Percentiles rank a stretch among this genome's conserved stretches.
These are phyloP conservation scores for Campoplex nolae DNA, from an alignment of 2,888 invertebrate species.

Conservation along the genomic window DNA sequence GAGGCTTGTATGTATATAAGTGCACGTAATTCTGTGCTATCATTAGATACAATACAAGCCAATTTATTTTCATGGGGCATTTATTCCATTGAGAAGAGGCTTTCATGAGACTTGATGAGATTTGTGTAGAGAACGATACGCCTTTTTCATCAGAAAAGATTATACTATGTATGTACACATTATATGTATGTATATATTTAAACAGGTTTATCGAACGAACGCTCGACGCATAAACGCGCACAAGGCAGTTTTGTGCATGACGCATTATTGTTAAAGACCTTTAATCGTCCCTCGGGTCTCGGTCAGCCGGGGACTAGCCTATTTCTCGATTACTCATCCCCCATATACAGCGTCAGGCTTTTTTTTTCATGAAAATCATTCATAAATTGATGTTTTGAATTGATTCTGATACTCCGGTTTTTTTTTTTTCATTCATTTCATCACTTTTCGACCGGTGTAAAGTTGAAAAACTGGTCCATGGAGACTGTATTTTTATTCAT, in stretches of 20 bases:
- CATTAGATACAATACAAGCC: conserved; percentile 78
- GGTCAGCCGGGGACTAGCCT: conserved; percentile 26
- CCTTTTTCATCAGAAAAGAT: conserved; percentile 51
- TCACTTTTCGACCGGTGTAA: too few species aligned
- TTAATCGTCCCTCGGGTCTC: conserved; percentile 49
- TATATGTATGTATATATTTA: neutral
- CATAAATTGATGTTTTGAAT: neutral
- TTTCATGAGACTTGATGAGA: conserved; percentile 72
- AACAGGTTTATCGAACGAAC: conserved; percentile 38
- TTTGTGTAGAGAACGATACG: conserved; percentile 40
- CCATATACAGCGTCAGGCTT: neutral
- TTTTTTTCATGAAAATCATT: neutral
- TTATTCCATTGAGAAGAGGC: conserved; percentile 75
- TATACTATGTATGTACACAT: neutral
- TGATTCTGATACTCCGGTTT: neutral
- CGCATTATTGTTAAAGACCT: conserved; percentile 60
- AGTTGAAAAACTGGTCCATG: too few species aligned
- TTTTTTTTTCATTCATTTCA: neutral
- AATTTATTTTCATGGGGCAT: conserved; percentile 75
- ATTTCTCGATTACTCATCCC: conserved; percentile 34
- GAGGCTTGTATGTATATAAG: neutral
- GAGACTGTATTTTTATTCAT: neutral
- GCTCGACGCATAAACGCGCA: conserved; percentile 42
- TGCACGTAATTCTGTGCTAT: conserved; percentile 29
- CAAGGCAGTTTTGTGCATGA: conserved; percentile 58